Evolutionary conservation across 1,140 invertebrate genomes (phyloP).

Genomic region (Neocloeon triangulifer): DNA sequence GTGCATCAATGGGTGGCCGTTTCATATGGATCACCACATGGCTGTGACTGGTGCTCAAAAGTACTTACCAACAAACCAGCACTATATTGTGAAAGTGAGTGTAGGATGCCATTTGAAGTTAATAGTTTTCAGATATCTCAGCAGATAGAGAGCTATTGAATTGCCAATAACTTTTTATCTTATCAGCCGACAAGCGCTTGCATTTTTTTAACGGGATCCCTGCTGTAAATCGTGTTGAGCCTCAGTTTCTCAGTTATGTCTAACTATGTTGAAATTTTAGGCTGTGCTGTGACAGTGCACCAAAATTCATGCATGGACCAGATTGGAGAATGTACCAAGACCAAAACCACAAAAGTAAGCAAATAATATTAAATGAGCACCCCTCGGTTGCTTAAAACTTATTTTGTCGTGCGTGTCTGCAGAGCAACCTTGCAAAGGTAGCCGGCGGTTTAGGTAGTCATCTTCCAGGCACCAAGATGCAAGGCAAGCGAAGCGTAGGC

Average conservation of each 20-base stretch:
- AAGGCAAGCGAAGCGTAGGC: no score
- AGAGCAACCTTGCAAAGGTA: neutral
- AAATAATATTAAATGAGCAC: no score
- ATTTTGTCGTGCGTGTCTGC: neutral
- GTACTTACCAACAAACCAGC: constrained; percentile 54
- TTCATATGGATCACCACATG: constrained; percentile 39
- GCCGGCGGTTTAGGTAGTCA: no score
- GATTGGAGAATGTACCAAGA: constrained; percentile 50
- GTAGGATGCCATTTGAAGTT: no score
- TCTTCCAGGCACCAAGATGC: no score
- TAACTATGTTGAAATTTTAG: constrained; percentile 24
- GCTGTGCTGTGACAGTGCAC: constrained; percentile 62
- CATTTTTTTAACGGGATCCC: no score
- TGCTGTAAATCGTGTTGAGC: no score
- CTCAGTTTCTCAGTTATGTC: no score
- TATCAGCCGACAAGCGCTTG: no score
- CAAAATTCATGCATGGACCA: constrained; percentile 70
- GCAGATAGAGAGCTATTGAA: no score
- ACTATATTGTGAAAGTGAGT: constrained; percentile 43
- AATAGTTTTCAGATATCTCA: no score
- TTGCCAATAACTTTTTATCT: no score
- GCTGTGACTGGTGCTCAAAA: constrained; percentile 65
- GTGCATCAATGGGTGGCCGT: constrained; percentile 55
- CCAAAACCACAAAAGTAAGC: constrained; percentile 36
- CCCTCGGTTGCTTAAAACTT: constrained; percentile 5